Evolutionary conservation across 1,140 invertebrate genomes (phyloP), one percentile per base, ranked within the genome.

Genomic region (Drosophila parabipectinata): DNA sequence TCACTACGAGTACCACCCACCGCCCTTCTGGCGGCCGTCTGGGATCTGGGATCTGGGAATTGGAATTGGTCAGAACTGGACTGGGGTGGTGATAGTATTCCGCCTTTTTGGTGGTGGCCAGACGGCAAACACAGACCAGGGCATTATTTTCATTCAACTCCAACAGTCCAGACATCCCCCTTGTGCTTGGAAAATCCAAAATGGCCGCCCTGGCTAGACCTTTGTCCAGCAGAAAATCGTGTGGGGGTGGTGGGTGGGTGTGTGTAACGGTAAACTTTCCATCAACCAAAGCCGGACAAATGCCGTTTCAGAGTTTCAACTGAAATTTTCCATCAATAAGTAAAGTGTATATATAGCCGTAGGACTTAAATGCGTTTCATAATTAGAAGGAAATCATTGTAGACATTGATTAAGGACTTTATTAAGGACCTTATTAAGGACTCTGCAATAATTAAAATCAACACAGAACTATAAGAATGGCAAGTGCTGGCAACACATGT

Each of bases 171-270:
- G 58, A 59, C 57, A 9, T 34, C 39, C 39, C 37, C 12, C 39
- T 14, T 14, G 39, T 41, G 39, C 39, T 28, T 3, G 15, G 14
- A 37, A 72, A 72, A 77, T 77, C 56, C 72, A 81, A 81, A 81
- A 81, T 81, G 79, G 79, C 73, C 48, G 79, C 60, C 73, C 34
- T 6, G 37, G 44, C 76, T 68, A 78, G 77, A 79, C 77, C 60
- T 64, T 66, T 59, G 56, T 52, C 68, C 63, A 67, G 63, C 63
- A 32, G 63, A 24, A 67, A 44, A 64, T 64, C 58, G 62, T 64
- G 64, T 34, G 39, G 47, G 47, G 18, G 60, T 47, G 44, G n/a
- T 6, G 41, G 4, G 39, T 44, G n/a, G 14, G 14, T 44, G 41
- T 18, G 14, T 14, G n/a, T 14, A 9, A 18, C 44, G 44, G 44